phyloP scores from a whole-genome alignment of 2,113 vertebrate species.

The Oncorhynchus masou region DNA sequence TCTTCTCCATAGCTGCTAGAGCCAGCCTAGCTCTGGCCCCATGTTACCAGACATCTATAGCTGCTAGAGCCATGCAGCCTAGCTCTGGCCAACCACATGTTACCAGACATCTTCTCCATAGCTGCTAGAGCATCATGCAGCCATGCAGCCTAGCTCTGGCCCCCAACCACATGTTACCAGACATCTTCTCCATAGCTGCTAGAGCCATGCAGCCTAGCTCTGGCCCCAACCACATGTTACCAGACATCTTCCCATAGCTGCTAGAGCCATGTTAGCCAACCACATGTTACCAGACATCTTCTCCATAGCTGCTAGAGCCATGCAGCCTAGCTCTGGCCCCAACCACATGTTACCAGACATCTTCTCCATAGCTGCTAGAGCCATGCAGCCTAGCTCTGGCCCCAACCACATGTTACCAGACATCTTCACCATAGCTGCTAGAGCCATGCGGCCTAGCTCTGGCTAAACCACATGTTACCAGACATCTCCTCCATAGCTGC shows the following conservation, averaged over 20 bases:
- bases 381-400: background rate
- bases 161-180: background rate
- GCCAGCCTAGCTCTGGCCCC: background rate
- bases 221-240: too few species aligned
- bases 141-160: background rate
- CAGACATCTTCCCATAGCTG: conserved; percentile 7
- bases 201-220: conserved; percentile 7
- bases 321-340: background rate
- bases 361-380: conserved; percentile 34
- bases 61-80: conserved; percentile 33
- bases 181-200: conserved; percentile 15
- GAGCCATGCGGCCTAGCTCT: background rate
- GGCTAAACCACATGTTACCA: background rate
- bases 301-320: conserved; percentile 32
- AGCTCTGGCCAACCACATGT: background rate
- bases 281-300: background rate
- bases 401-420: conserved; percentile 36
- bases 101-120: too few species aligned
- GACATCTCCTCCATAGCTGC: too few species aligned
- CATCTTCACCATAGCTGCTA: conserved; percentile 45
- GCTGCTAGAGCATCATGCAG: too few species aligned
- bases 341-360: background rate
- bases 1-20: conserved; percentile 33
- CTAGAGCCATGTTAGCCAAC: conserved; percentile 16
- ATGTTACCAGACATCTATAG: too few species aligned